Evolutionary conservation across 1,140 invertebrate species (phyloP).

Genomic region (Ceratitis capitata): DNA sequence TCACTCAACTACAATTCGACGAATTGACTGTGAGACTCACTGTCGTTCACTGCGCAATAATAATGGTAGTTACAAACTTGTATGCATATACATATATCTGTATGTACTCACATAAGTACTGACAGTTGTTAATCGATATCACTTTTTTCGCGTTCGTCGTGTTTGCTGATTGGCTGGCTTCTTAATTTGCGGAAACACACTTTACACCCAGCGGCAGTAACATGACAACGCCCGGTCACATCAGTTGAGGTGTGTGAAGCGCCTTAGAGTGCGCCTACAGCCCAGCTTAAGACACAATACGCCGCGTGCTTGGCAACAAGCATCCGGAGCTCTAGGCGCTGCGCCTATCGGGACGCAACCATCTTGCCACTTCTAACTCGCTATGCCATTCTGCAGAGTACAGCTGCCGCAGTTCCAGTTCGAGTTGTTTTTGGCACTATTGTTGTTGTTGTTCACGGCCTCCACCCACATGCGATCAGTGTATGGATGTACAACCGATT

Average conservation of each 20-base stretch:
- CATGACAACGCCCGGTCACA: constrained; percentile 29
- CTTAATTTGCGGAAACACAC: constrained; percentile 46
- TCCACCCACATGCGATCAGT: constrained; percentile 35
- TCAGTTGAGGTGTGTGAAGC: constrained; percentile 39
- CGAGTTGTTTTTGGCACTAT: background rate
- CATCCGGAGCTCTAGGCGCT: background rate
- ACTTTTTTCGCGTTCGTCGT: background rate
- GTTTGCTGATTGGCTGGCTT: constrained; percentile 45
- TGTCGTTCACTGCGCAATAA: background rate
- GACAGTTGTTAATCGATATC: background rate
- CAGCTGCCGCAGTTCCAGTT: background rate
- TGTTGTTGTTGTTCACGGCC: background rate
- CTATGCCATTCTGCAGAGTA: background rate
- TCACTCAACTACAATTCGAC: background rate
- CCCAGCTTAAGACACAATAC: no score
- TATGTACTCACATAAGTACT: no score
- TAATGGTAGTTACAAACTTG: no score
- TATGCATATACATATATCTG: no score
- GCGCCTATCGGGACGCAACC: background rate
- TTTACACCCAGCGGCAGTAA: constrained; percentile 39
- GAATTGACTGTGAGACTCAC: background rate
- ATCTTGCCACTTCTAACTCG: background rate
- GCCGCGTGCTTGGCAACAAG: background rate
- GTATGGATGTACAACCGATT: background rate
- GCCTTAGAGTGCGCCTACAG: background rate